A percentile compares a stretch with the other conserved stretches of the same genome.
Evolutionary conservation across 2,888 invertebrate species (phyloP).

Genomic region (Hermodice carunculata): DNA sequence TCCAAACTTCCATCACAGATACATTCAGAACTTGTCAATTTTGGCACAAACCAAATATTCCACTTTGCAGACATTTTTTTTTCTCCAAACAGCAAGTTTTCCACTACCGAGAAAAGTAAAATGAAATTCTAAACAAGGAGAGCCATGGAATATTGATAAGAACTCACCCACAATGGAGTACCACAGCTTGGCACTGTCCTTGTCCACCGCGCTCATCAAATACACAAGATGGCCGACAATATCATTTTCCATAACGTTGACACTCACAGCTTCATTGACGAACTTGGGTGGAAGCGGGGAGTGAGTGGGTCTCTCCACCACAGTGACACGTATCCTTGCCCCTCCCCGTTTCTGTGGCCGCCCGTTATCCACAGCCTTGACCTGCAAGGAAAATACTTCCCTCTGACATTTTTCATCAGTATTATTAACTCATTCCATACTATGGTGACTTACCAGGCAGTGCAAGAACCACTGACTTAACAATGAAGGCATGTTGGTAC

Average conservation of each 20-base stretch:
- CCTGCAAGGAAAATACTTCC: too few relatives aligned
- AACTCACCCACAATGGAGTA: slow-evolving; percentile 81
- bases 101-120: too few relatives aligned
- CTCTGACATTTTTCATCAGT: too few relatives aligned
- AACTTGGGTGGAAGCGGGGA: slow-evolving; percentile 76
- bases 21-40: too few relatives aligned
- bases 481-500: too few relatives aligned
- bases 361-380: slow-evolving; percentile 57
- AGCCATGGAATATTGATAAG: neutral
- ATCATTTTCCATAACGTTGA: slow-evolving; percentile 74
- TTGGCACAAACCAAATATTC: too few relatives aligned
- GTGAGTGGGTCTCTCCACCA: slow-evolving; percentile 48
- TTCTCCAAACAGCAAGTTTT: too few relatives aligned
- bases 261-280: slow-evolving; percentile 69
- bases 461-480: too few relatives aligned
- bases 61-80: too few relatives aligned
- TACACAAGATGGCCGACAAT: slow-evolving; percentile 88
- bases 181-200: slow-evolving; percentile 89
- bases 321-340: slow-evolving; percentile 68
- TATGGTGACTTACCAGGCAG: too few relatives aligned
- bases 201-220: slow-evolving; percentile 86
- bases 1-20: too few relatives aligned
- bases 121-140: neutral
- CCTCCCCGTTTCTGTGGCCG: slow-evolving; percentile 62
- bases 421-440: too few relatives aligned